Evolutionary conservation across 2,797 vertebrate genomes (phyloP).

Genomic region (Huso huso): DNA sequence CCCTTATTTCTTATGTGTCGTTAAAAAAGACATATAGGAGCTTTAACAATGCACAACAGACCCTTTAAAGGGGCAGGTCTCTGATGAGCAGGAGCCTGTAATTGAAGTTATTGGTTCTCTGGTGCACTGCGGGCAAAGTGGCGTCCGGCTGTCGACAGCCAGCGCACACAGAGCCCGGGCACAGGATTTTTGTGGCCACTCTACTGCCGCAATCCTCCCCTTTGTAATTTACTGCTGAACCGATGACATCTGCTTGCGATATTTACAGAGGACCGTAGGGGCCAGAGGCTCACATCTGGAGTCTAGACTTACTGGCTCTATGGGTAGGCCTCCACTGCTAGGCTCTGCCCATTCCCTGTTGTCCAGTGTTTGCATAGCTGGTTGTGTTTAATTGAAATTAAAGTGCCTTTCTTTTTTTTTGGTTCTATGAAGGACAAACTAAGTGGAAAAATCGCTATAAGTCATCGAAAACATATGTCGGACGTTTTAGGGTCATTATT

Average conservation of each 20-base stretch:
- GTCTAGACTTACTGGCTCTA: constrained; percentile 75
- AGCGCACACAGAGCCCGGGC: constrained; percentile 17
- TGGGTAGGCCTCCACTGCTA: constrained; percentile 50
- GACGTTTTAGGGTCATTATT: constrained; percentile 58
- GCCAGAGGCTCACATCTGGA: constrained; percentile 68
- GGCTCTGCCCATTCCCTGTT: constrained; percentile 46
- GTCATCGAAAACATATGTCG: constrained; percentile 66
- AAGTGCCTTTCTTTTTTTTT: constrained; percentile 24
- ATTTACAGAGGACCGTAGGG: constrained; percentile 38
- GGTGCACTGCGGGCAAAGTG: constrained; percentile 23
- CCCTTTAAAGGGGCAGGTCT: neutral
- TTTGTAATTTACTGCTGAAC: constrained; percentile 27
- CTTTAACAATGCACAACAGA: constrained; percentile 11
- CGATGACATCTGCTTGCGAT: constrained; percentile 30
- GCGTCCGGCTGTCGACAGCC: constrained; percentile 33
- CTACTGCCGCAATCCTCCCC: constrained; percentile 25
- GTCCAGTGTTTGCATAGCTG: constrained; percentile 75
- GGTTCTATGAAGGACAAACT: constrained; percentile 18
- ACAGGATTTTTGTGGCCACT: constrained; percentile 31
- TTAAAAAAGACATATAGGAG: constrained; percentile 6
- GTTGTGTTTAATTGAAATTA: constrained; percentile 76
- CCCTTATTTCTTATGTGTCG: too few species aligned
- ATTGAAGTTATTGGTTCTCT: constrained; percentile 22
- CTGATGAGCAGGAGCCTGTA: constrained; percentile 9
- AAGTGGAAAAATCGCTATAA: constrained; percentile 43